Conservation (phyloP, 2,888 invertebrate genomes). For the Serrognathus titanus region DNA sequence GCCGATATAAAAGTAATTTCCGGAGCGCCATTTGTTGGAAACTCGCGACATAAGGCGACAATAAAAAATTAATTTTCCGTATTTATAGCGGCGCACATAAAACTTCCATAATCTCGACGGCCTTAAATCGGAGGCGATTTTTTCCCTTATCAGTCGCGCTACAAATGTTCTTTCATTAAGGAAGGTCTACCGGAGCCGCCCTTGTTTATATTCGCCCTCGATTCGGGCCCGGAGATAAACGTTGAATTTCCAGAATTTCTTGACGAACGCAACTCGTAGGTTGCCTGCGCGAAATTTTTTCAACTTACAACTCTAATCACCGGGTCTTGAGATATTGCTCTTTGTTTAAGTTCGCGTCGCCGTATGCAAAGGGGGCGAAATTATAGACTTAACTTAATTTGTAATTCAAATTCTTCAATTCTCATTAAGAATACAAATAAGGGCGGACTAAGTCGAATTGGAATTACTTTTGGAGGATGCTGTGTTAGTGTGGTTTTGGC, state of each 20-base stretch:
- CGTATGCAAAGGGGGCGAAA: not conserved
- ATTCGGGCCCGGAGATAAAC: too few species aligned
- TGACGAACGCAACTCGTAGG: constrained; percentile 29
- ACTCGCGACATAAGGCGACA: too few species aligned
- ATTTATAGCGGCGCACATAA: not conserved
- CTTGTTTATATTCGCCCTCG: too few species aligned
- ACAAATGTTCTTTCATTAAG: constrained; percentile 26
- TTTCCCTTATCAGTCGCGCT: constrained; percentile 20
- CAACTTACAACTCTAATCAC: too few species aligned
- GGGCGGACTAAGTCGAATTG: not conserved
- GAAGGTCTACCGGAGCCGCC: not conserved
- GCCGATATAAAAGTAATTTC: too few species aligned
- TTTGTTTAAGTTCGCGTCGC: too few species aligned
- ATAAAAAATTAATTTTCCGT: too few species aligned
- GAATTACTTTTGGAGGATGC: constrained; percentile 5
- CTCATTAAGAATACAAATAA: constrained; percentile 13
- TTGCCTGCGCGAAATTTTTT: constrained; percentile 17
- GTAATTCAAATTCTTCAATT: constrained; percentile 18
- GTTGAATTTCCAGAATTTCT: constrained; percentile 9
- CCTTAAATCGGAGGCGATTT: not conserved
- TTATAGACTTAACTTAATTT: constrained; percentile 2
- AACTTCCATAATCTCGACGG: not conserved
- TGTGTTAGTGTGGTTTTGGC: too few species aligned
- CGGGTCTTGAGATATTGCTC: too few species aligned
- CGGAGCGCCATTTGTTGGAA: too few species aligned